phyloP scores from a whole-genome alignment of 2,888 invertebrate genomes.

The Caenorhabditis drosophilae region DNA sequence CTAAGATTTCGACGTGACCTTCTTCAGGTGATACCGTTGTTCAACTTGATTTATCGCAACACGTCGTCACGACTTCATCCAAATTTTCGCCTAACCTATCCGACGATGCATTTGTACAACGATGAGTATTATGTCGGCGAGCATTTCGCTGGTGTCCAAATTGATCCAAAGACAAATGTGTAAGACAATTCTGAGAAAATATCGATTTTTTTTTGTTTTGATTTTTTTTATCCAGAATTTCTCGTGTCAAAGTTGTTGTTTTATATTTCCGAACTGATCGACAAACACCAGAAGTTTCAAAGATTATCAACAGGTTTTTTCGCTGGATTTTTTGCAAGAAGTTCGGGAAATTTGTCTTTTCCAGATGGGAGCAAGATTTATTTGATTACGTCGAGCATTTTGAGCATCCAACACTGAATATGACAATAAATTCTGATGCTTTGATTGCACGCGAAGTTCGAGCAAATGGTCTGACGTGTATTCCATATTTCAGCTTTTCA shows the following conservation, averaged over 20 bases:
- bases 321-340: not conserved
- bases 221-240: conserved; percentile 37
- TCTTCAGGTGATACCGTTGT: conserved; percentile 54
- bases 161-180: conserved; percentile 53
- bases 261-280: conserved; percentile 61
- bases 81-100: conserved; percentile 59
- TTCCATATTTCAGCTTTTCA: conserved; percentile 55
- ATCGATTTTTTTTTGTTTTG: conserved; percentile 2
- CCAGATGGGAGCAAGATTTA: conserved; percentile 48
- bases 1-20: not conserved
- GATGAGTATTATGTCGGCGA: conserved; percentile 65
- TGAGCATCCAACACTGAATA: conserved; percentile 49
- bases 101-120: conserved; percentile 63
- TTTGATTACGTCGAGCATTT: conserved; percentile 48
- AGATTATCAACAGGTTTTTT: conserved; percentile 25
- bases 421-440: conserved; percentile 53
- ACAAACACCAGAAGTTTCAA: conserved; percentile 33
- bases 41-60: conserved; percentile 59
- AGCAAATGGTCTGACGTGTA: conserved; percentile 53
- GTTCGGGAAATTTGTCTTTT: not conserved
- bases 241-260: conserved; percentile 51
- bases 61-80: conserved; percentile 54
- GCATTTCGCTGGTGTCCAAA: conserved; percentile 58
- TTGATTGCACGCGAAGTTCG: conserved; percentile 58
- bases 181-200: conserved; percentile 13